phyloP scores from a whole-genome alignment of 1,140 invertebrate genomes.

The Leptinotarsa lineolata region DNA sequence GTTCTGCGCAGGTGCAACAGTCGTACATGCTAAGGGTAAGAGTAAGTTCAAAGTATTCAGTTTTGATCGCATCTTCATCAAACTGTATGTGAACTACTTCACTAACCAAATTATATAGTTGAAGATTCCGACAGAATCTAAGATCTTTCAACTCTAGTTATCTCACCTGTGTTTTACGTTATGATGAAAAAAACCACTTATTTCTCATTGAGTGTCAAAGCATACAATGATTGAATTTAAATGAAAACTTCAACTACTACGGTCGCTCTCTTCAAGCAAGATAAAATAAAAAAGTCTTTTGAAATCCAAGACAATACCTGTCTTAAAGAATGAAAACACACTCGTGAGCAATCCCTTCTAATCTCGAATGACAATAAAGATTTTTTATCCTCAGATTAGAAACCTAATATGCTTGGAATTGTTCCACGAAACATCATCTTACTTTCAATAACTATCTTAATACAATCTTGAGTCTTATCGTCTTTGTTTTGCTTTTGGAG shows the following conservation, averaged over 20 bases:
- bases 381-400: constrained; percentile 15
- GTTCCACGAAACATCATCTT: constrained; percentile 8
- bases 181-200: too few species aligned
- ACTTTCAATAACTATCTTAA: background rate
- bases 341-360: background rate
- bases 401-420: constrained; percentile 10
- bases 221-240: too few species aligned
- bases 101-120: too few species aligned
- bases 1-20: too few species aligned
- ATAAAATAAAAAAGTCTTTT: constrained; percentile 14
- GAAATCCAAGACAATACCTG: constrained; percentile 15
- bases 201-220: too few species aligned
- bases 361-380: constrained; percentile 19
- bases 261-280: background rate
- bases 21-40: too few species aligned
- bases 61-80: too few species aligned
- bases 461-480: background rate
- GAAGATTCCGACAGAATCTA: too few species aligned
- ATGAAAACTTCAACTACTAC: background rate
- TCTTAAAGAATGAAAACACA: background rate
- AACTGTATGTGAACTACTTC: too few species aligned
- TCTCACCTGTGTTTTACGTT: too few species aligned
- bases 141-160: too few species aligned
- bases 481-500: background rate
- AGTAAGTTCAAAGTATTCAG: too few species aligned